Percentiles rank a stretch among this genome's conserved stretches.
phyloP scores from a whole-genome alignment of 2,797 vertebrate species.

The Argyrosomus regius region DNA sequence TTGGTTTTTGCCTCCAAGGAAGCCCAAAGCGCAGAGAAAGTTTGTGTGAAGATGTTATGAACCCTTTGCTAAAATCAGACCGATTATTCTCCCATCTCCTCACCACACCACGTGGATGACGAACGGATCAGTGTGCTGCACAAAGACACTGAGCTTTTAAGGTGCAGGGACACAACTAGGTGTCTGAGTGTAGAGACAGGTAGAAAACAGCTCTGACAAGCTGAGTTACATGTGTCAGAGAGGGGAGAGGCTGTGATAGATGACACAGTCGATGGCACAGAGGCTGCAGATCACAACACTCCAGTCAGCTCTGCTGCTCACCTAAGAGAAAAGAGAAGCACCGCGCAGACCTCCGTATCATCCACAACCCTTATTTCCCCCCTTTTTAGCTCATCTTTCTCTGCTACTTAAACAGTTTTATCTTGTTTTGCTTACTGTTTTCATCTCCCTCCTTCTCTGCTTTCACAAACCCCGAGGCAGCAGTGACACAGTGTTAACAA shows the following conservation, averaged over 20 bases:
- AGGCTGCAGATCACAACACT: slow-evolving; percentile 71
- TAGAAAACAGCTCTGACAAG: slow-evolving; percentile 73
- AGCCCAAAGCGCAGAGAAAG: slow-evolving; percentile 66
- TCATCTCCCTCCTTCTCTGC: slow-evolving; percentile 25
- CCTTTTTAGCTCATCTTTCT: slow-evolving; percentile 36
- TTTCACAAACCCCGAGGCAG: slow-evolving; percentile 44
- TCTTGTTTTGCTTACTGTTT: slow-evolving; percentile 31
- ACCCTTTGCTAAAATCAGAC: slow-evolving; percentile 56
- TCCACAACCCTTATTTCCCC: slow-evolving; percentile 10
- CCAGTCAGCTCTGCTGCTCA: slow-evolving; percentile 61
- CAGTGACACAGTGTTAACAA: slow-evolving; percentile 55
- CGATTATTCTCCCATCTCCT: slow-evolving; percentile 62
- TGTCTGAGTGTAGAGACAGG: slow-evolving; percentile 60
- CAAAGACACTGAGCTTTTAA: slow-evolving; percentile 56
- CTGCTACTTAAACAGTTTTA: slow-evolving; percentile 42
- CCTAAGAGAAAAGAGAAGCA: slow-evolving; percentile 47
- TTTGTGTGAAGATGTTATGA: slow-evolving; percentile 63
- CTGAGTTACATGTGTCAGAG: slow-evolving; percentile 77
- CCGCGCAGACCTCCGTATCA: slow-evolving; percentile 7
- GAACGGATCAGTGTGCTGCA: slow-evolving; percentile 54
- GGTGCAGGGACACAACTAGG: slow-evolving; percentile 56
- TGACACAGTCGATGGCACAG: slow-evolving; percentile 60
- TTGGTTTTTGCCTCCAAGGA: slow-evolving; percentile 72
- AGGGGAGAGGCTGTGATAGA: slow-evolving; percentile 61
- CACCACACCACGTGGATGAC: slow-evolving; percentile 38